Conservation (phyloP, 2,888 invertebrate genomes). For the Philaethria dido region DNA sequence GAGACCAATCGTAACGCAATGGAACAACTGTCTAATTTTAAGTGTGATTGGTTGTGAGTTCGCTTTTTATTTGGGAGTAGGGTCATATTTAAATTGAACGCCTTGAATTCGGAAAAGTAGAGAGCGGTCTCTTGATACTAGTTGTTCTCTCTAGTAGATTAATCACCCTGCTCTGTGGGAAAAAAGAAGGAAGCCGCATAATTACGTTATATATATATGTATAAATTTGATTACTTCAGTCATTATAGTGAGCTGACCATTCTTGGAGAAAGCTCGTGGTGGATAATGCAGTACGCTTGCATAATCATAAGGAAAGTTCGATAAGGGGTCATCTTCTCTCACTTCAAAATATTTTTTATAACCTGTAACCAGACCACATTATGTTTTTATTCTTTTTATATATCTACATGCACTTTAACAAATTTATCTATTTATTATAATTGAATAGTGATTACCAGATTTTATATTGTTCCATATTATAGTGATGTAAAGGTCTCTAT, state of each 20-base stretch:
- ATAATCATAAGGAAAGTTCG: slow-evolving; percentile 86
- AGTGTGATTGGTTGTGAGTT: too few relatives aligned
- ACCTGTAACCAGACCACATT: slow-evolving; percentile 63
- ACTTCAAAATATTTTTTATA: slow-evolving; percentile 87
- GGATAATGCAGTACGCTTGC: slow-evolving; percentile 92
- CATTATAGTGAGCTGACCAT: slow-evolving; percentile 87
- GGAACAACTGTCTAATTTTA: too few relatives aligned
- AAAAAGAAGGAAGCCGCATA: too few relatives aligned
- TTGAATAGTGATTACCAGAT: slow-evolving; percentile 67
- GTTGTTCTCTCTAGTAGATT: too few relatives aligned
- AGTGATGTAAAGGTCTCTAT: slow-evolving; percentile 86
- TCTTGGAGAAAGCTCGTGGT: slow-evolving; percentile 88
- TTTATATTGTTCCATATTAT: slow-evolving; percentile 89
- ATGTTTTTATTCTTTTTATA: background rate
- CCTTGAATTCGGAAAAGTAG: too few relatives aligned
- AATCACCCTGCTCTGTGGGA: too few relatives aligned
- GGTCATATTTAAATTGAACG: too few relatives aligned
- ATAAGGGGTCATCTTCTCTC: slow-evolving; percentile 49
- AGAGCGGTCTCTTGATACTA: too few relatives aligned
- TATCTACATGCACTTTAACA: background rate
- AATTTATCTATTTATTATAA: background rate
- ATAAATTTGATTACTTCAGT: slow-evolving; percentile 79
- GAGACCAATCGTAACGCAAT: too few relatives aligned
- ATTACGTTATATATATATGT: too few relatives aligned
- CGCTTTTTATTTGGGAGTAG: too few relatives aligned